Base-by-base conservation (phyloP, 2,797 vertebrate species). In the Phrynocephalus vlangalii region DNA sequence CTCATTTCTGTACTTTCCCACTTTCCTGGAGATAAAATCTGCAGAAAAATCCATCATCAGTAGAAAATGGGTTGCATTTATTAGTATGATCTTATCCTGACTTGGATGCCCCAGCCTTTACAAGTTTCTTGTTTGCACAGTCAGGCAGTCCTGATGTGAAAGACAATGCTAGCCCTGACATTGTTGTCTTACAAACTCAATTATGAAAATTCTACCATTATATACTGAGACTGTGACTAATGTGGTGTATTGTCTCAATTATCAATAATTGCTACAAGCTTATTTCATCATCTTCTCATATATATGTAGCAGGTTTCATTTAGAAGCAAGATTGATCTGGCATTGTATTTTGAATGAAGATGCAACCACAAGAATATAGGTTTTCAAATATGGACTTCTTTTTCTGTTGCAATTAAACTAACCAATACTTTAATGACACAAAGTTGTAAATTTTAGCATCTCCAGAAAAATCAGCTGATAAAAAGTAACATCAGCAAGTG, bases 21-120 rank as follows among this genome's bases (percentile, higher is more conserved):
- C 18, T 63, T 63, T 24, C 48, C 88, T 91, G 20, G 66, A 89
- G 96, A 96, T 94, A 91, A 86, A 72, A 94, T 94, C 91, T 88
- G 88, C 81, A 91, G 71, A 86, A 91, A 95, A 94, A 94, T 91
- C 86, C 91, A 94, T 93, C 94, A 92, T 85, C 18, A 48, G 18
- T 9, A 60, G 86, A 92, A 92, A 94, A 75, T 91, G 26, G 38
- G 28, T 80, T 93, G 86, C 68, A 84, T 89, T 92, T 78, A 56
- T 85, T 94, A 89, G 91, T 85, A 89, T 48, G 73, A 71, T 79
- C 77, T 72, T 80, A 79, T 82, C 83, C 66, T 3, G 75, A 68
- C 63, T 76, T 79, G 30, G 28, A 18, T 83, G 66, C 85, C 72
- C 89, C 15, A 84, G 7, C 72, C 75, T 91, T 79, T 81, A 91